Percentiles rank a stretch among this genome's conserved stretches.
Conservation (phyloP, 2,113 vertebrate genomes). For the Theristicus caerulescens region DNA sequence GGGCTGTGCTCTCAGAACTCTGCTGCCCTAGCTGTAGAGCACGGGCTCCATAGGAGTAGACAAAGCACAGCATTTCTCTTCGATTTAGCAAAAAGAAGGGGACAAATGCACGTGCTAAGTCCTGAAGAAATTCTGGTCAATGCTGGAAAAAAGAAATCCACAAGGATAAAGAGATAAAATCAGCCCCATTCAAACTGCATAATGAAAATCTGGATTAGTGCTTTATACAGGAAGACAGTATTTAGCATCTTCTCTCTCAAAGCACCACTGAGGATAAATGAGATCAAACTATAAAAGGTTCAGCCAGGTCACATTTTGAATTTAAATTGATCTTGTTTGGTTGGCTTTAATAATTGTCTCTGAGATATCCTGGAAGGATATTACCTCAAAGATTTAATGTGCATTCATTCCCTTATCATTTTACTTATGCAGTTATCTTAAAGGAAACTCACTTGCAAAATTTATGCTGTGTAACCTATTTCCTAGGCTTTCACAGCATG, state of each 20-base stretch:
- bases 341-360: background rate
- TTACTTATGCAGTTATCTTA: background rate
- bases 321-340: conserved; percentile 15
- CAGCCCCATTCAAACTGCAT: background rate
- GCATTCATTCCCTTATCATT: background rate
- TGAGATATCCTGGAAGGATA: background rate
- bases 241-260: background rate
- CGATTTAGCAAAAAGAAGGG: background rate
- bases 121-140: background rate
- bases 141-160: background rate
- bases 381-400: background rate
- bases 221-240: background rate
- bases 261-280: background rate
- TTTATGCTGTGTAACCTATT: background rate
- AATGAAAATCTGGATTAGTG: conserved; percentile 27
- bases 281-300: background rate
- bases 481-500: background rate
- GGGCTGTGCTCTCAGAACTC: background rate
- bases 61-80: background rate
- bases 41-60: rapidly evolving
- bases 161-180: background rate
- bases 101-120: background rate
- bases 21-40: background rate
- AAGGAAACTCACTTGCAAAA: background rate
- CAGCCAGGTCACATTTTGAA: background rate